Conservation (phyloP, 1,140 invertebrate species). For the Grapholita molesta region DNA sequence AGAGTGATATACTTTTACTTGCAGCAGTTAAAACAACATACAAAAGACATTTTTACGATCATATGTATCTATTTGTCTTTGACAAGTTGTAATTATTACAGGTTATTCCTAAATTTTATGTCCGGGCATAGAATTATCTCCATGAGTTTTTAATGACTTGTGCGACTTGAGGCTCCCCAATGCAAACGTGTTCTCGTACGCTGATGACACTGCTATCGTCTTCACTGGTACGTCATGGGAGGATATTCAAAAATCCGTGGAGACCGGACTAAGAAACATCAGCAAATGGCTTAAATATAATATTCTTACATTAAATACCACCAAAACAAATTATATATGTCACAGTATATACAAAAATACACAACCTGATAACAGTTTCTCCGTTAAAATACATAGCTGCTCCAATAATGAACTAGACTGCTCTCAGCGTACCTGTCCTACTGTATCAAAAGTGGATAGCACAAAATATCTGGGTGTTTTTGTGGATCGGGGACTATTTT, state of each 20-base stretch:
- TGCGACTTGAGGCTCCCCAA: too few species aligned
- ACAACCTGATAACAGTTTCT: not conserved
- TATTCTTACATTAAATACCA: not conserved
- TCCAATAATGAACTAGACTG: not conserved
- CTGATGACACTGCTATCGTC: constrained; percentile 15
- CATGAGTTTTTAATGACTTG: too few species aligned
- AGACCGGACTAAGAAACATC: not conserved
- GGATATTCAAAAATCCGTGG: not conserved
- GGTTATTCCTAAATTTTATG: too few species aligned
- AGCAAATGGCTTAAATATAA: not conserved
- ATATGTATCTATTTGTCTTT: too few species aligned
- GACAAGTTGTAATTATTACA: too few species aligned
- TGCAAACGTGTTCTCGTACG: too few species aligned
- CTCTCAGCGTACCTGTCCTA: not conserved
- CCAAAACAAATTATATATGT: constrained; percentile 16
- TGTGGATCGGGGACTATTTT: not conserved
- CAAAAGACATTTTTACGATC: too few species aligned
- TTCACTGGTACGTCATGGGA: not conserved
- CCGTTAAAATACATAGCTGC: not conserved
- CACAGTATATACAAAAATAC: not conserved
- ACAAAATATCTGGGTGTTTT: constrained; percentile 11
- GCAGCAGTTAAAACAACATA: too few species aligned
- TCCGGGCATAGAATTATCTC: too few species aligned
- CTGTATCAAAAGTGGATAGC: not conserved
- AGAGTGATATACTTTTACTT: too few species aligned